These are phyloP conservation scores for Drosophila auraria DNA, from an alignment of 1,140 invertebrate species.

Conservation along the genomic window DNA sequence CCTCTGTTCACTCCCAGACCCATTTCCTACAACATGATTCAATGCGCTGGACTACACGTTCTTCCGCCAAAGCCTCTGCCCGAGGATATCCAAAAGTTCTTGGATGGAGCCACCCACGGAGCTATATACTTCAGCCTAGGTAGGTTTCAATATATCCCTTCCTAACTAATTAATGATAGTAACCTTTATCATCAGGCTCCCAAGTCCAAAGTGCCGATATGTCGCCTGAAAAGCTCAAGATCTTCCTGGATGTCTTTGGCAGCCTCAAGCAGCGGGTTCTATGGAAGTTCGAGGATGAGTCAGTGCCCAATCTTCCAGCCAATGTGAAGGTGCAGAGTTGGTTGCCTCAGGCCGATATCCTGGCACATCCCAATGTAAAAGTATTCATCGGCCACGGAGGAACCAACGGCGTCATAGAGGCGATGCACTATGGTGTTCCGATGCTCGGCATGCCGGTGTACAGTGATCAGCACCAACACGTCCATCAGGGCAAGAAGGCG, in stretches of 20 bases:
- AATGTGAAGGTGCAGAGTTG: constrained; percentile 88
- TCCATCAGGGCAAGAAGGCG: constrained; percentile 45
- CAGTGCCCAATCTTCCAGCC: constrained; percentile 85
- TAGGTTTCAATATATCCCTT: background rate
- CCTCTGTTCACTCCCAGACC: constrained; percentile 84
- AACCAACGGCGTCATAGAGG: constrained; percentile 87
- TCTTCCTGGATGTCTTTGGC: constrained; percentile 86
- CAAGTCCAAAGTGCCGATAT: constrained; percentile 81
- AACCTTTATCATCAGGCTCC: constrained; percentile 15
- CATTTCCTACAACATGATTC: constrained; percentile 85
- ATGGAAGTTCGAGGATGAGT: constrained; percentile 88
- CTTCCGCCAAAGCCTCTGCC: constrained; percentile 80
- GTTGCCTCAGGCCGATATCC: constrained; percentile 88
- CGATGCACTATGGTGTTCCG: constrained; percentile 87
- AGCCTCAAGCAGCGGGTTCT: constrained; percentile 87
- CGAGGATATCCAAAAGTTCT: constrained; percentile 64
- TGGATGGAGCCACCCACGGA: constrained; percentile 86
- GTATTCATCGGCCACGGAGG: constrained; percentile 89
- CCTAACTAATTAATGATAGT: no score
- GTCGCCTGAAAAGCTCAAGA: constrained; percentile 83
- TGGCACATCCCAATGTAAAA: constrained; percentile 60
- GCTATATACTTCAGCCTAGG: constrained; percentile 85
- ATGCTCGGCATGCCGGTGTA: constrained; percentile 88
- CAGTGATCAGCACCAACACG: constrained; percentile 85
- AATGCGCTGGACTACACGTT: constrained; percentile 86